A percentile compares a stretch with the other conserved stretches of the same genome.
Conservation (phyloP, 2,113 vertebrate species). For the Trichomycterus rosablanca region DNA sequence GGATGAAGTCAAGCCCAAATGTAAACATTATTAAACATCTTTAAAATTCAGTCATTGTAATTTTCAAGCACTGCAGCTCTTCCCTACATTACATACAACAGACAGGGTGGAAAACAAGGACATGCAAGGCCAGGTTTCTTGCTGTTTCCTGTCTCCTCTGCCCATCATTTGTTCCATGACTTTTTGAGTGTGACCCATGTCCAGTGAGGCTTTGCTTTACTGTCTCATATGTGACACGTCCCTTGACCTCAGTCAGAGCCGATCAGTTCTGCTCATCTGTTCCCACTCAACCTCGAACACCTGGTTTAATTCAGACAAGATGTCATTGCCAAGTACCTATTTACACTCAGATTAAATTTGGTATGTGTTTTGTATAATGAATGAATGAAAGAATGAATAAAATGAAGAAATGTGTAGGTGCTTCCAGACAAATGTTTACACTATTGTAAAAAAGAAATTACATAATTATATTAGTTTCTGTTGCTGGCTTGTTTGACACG, state of each 20-base stretch:
- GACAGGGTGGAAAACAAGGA: not conserved
- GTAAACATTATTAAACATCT: too few relatives aligned
- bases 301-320: not conserved
- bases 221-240: slow-evolving; percentile 2
- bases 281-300: slow-evolving; percentile 11
- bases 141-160: not conserved
- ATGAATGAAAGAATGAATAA: too few relatives aligned
- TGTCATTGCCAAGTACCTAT: not conserved
- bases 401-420: too few relatives aligned
- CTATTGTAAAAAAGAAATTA: too few relatives aligned
- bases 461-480: too few relatives aligned
- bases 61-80: too few relatives aligned
- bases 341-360: not conserved
- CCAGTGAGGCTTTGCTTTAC: not conserved
- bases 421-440: too few relatives aligned
- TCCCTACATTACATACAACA: slow-evolving; percentile 1
- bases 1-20: too few relatives aligned
- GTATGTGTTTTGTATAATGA: too few relatives aligned
- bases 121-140: not conserved
- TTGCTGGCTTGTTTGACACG: too few relatives aligned
- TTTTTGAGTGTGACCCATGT: not conserved
- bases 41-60: not conserved
- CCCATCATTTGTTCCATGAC: slow-evolving; percentile 10
- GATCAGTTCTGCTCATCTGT: slow-evolving; percentile 13
- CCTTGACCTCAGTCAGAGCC: slow-evolving; percentile 22